Evolutionary conservation across 23 tunicate genomes (phyloP).

Genomic region (Oikopleura albicans): DNA sequence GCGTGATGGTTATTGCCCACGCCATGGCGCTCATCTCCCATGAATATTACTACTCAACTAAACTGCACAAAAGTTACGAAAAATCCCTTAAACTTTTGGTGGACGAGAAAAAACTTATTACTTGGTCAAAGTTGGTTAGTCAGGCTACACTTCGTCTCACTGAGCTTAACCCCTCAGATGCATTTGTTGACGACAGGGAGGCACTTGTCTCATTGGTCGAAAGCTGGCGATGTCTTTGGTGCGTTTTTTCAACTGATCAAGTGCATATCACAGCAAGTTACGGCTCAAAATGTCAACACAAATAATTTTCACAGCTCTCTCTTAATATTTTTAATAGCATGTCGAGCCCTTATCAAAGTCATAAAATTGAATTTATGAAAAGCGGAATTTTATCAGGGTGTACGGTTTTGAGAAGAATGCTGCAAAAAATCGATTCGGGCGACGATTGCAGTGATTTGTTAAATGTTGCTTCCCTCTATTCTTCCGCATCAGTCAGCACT

Average conservation of each 20-base stretch:
- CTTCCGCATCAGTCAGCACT: not conserved
- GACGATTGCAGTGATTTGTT: not conserved
- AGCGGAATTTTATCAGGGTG: not conserved
- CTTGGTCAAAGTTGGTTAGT: not conserved
- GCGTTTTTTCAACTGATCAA: not conserved
- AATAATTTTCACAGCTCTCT: too few species aligned
- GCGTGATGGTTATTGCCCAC: not conserved
- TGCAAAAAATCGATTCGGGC: not conserved
- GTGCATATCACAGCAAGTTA: not conserved
- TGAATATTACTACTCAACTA: constrained; percentile 2
- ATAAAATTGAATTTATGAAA: not conserved
- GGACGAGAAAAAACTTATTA: not conserved
- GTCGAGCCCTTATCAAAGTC: too few species aligned
- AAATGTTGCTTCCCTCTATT: not conserved
- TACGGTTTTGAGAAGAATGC: not conserved
- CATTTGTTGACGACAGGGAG: not conserved
- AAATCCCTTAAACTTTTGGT: not conserved
- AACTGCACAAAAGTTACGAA: not conserved
- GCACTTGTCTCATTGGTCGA: not conserved
- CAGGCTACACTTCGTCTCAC: not conserved
- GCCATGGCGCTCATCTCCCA: not conserved
- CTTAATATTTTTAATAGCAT: too few species aligned
- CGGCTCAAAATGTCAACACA: too few species aligned
- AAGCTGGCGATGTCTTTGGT: not conserved
- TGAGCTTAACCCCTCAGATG: not conserved